A percentile compares a stretch with the other conserved stretches of the same genome.
These are phyloP conservation scores for Vicugna pacos DNA, from an alignment of 2,113 vertebrate species.

Conservation along the genomic window DNA sequence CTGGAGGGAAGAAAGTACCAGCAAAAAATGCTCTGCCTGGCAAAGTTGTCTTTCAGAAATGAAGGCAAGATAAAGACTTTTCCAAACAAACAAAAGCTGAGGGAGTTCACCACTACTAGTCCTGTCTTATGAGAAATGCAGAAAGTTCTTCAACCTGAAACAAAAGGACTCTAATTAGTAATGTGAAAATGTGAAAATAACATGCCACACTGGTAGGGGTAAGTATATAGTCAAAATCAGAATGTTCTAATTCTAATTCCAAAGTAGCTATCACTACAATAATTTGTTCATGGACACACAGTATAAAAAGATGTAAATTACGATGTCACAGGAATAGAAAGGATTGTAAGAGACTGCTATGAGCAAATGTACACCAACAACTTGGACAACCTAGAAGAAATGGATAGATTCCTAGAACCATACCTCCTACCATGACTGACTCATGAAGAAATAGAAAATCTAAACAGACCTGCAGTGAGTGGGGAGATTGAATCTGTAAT, in stretches of 20 bases:
- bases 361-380: not conserved
- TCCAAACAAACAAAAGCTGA: not conserved
- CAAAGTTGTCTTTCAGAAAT: not conserved
- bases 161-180: not conserved
- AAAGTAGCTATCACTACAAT: not conserved
- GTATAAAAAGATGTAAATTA: not conserved
- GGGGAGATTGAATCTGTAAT: not conserved
- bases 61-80: not conserved
- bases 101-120: not conserved
- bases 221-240: not conserved
- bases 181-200: not conserved
- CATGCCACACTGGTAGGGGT: not conserved
- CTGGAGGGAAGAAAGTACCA: not conserved
- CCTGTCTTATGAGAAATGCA: not conserved
- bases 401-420: not conserved
- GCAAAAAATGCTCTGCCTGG: not conserved
- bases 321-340: not conserved
- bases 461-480: not conserved
- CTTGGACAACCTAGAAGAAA: not conserved
- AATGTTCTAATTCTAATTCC: not conserved
- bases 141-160: not conserved
- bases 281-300: not conserved
- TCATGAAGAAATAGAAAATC: not conserved
- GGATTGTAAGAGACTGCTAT: not conserved
- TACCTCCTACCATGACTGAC: not conserved